phyloP scores from a whole-genome alignment of 2,888 invertebrate genomes.

The Cryptops parisi region DNA sequence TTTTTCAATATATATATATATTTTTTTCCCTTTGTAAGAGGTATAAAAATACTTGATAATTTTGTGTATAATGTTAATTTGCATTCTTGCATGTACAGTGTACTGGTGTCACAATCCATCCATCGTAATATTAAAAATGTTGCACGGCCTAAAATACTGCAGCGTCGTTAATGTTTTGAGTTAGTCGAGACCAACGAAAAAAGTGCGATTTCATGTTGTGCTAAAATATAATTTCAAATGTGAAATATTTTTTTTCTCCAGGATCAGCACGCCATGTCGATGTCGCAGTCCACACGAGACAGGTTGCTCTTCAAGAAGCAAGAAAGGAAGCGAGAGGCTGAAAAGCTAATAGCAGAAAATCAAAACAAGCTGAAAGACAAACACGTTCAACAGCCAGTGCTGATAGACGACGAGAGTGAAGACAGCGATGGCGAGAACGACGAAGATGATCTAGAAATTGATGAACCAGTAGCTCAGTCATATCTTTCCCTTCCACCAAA shows the following conservation, averaged over 20 bases:
- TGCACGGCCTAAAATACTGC: too few relatives aligned
- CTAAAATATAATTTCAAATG: background rate
- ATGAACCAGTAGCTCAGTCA: background rate
- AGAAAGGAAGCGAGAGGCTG: background rate
- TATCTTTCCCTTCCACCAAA: too few relatives aligned
- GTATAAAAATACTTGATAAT: too few relatives aligned
- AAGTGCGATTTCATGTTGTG: too few relatives aligned
- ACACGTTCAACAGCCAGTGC: background rate
- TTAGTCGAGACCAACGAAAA: too few relatives aligned
- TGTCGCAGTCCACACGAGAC: background rate
- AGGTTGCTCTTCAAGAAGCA: conserved; percentile 3
- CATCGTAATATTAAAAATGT: too few relatives aligned
- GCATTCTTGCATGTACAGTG: too few relatives aligned
- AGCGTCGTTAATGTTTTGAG: too few relatives aligned
- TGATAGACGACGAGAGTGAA: background rate
- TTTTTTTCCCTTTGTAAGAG: too few relatives aligned
- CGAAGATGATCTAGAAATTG: background rate
- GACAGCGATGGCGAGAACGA: background rate
- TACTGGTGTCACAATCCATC: too few relatives aligned
- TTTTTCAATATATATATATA: too few relatives aligned
- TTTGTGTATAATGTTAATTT: too few relatives aligned
- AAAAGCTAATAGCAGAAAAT: background rate
- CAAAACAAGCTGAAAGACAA: background rate
- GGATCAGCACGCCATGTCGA: background rate
- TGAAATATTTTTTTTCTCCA: background rate